Evolutionary conservation across 2,113 vertebrate species (phyloP), one percentile per base, ranked within the genome.

Genomic region (Hippocampus barbouri): DNA sequence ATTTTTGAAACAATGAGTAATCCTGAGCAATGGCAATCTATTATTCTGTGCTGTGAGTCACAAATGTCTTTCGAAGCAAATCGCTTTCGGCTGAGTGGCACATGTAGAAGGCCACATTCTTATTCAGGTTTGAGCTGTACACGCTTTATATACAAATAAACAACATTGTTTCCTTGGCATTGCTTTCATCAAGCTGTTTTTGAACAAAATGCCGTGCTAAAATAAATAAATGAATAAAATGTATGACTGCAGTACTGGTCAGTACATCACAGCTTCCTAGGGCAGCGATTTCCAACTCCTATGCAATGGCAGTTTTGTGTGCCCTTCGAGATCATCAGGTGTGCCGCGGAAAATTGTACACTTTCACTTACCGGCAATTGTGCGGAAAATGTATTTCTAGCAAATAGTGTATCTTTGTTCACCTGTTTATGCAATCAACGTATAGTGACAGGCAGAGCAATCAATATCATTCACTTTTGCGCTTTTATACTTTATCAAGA

Each of bases 131-230:
- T 57, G 34, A 38, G 34, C 34, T 38, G 34, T 38, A 38, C 30
- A 34, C 30, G 30, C 30, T 34, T 4, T 34, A 34, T 40, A 10
- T 10, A 11, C 21, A 9, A 63, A 18, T 63, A 11, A 21, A n/a
- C 61, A 21, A 38, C 21, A 2, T 4, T 38, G 16, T 38, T 61
- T 34, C 25, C 25, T 30, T 38, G 30, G 57, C 20, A 66, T 69
- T 74, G 68, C 53, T 64, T 68, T 68, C 9, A 40, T 71, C 54
- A 72, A 73, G 68, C 68, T 53, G 16, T 5, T 45, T 9, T 45
- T 47, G 45, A 47, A 47, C 45, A 47, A 45, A 47, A 47, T 47
- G 12, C 3, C 14, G 5, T 15, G 12, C 12, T 47, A 3, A 47
- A 15, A 47, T 34, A 47, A 47, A 47, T 47, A 16, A 34, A 34